Evolutionary conservation across 2,113 vertebrate genomes (phyloP).

Genomic region (Cynocephalus volans): DNA sequence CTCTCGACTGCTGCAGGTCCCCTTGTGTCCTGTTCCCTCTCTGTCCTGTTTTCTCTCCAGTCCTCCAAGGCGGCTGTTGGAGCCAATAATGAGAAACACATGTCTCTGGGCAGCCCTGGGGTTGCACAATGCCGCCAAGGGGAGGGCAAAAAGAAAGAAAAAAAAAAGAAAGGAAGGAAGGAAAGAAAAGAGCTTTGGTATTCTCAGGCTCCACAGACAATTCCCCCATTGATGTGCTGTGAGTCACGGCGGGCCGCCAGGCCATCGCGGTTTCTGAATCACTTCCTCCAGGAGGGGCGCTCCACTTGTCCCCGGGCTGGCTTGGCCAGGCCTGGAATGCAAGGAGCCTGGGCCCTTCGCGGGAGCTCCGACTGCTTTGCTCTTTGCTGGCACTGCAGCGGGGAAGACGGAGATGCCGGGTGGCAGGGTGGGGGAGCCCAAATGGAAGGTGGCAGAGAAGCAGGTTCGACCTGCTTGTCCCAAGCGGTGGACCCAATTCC

Average conservation of each 20-base stretch:
- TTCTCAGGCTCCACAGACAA: conserved; percentile 86
- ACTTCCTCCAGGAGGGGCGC: conserved; percentile 87
- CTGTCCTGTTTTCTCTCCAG: conserved; percentile 43
- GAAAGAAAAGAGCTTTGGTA: conserved; percentile 83
- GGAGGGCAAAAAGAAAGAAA: neutral
- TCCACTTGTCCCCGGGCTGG: conserved; percentile 79
- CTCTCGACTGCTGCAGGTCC: neutral
- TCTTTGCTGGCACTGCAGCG: neutral
- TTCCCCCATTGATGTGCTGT: conserved; percentile 85
- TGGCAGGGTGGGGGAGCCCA: neutral
- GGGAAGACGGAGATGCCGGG: neutral
- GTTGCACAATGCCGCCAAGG: conserved; percentile 75
- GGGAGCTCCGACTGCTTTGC: neutral
- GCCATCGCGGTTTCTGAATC: conserved; percentile 88
- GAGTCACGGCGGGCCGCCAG: conserved; percentile 85
- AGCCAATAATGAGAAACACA: conserved; percentile 87
- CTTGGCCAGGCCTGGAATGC: neutral
- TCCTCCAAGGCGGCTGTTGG: conserved; percentile 67
- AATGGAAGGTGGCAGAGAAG: neutral
- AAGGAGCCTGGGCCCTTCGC: neutral
- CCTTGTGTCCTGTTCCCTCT: neutral
- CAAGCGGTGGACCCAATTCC: neutral
- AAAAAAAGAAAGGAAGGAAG: conserved; percentile 21
- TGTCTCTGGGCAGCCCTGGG: conserved; percentile 84
- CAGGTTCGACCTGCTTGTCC: neutral